These are phyloP conservation scores for Arge pagana DNA, from an alignment of 2,888 invertebrate species.

Conservation along the genomic window DNA sequence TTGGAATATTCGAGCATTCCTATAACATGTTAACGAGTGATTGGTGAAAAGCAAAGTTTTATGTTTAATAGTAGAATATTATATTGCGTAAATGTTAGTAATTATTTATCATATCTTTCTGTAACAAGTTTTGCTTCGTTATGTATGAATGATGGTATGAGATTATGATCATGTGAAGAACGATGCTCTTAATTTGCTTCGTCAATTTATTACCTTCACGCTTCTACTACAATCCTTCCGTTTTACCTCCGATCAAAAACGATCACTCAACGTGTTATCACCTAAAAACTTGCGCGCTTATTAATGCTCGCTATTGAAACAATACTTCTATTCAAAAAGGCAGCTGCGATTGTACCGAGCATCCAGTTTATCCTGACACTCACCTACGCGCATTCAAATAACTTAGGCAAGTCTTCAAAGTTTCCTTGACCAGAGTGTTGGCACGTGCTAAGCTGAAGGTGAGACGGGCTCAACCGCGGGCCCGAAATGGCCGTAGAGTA, in stretches of 20 bases:
- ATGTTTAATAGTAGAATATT: conserved; percentile 15
- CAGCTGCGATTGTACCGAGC: conserved; percentile 7
- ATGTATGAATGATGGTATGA: conserved; percentile 37
- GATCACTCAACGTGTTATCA: no score
- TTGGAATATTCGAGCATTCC: no score
- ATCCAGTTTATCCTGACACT: conserved; percentile 3
- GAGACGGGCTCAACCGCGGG: conserved; percentile 10
- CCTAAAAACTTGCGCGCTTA: no score
- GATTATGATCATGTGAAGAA: conserved; percentile 37
- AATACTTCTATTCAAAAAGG: neutral
- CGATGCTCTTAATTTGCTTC: conserved; percentile 29
- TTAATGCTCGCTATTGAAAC: neutral
- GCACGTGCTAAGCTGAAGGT: conserved; percentile 12
- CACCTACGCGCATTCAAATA: conserved; percentile 15
- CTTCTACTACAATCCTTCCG: no score
- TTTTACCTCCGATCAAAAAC: no score
- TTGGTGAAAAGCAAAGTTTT: conserved; percentile 18
- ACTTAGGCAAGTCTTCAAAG: conserved; percentile 1
- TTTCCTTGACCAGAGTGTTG: conserved; percentile 1
- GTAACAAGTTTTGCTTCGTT: conserved; percentile 36
- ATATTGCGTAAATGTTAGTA: conserved; percentile 15
- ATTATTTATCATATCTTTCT: conserved; percentile 31
- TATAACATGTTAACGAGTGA: no score
- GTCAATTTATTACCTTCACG: no score
- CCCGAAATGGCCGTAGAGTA: conserved; percentile 8